Evolutionary conservation across 2,888 invertebrate species (phyloP), one percentile per base, ranked within the genome.

Genomic region (Anagyrus pseudococci): DNA sequence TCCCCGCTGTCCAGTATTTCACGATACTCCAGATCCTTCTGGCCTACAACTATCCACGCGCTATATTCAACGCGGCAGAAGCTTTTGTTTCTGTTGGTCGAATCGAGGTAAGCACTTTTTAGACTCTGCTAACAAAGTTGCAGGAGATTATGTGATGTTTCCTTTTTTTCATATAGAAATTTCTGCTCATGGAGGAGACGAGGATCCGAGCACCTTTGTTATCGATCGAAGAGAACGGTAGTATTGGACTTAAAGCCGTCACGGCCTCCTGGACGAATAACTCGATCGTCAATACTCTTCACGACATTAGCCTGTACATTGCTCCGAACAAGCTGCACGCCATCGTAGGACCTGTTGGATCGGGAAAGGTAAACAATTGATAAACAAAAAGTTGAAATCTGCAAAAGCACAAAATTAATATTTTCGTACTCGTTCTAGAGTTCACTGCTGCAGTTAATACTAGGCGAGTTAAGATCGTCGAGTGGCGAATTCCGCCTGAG

Each of bases 301-400:
- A 72, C 59, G 69, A 73, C 41, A 81, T 91, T 10, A 84, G 81
- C 64, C 69, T 87, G 15, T 76, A 81, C 4, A 76, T 86, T 13
- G 77, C 81, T 62, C 81, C 83, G 0, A 66, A 59, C 33, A 85
- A 88, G 72, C 82, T 88, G 54, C 88, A 91, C 70, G 93, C 91
- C 2, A 85, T 96, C 17, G 90, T 96, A 64, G 96, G 96, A 7
- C 89, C 94, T 0, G 94, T 96, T 15, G 96, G 96, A 10, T 85
- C 92, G 33, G 96, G 96, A 74, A 96, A 93, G 81, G 86, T 85
- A 73, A 25, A 15, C 1, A 60, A 67, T 44, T 4, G 48, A 49
- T 17, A 7, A 4, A 7, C 19, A n/a, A 43, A 17, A 43, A 19
- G 4, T 17, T 2, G 25, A 6, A 47, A 6, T 4, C 25, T 47